Base-by-base conservation (phyloP, 2,888 invertebrate genomes). In the Eubasilissa splendida region DNA sequence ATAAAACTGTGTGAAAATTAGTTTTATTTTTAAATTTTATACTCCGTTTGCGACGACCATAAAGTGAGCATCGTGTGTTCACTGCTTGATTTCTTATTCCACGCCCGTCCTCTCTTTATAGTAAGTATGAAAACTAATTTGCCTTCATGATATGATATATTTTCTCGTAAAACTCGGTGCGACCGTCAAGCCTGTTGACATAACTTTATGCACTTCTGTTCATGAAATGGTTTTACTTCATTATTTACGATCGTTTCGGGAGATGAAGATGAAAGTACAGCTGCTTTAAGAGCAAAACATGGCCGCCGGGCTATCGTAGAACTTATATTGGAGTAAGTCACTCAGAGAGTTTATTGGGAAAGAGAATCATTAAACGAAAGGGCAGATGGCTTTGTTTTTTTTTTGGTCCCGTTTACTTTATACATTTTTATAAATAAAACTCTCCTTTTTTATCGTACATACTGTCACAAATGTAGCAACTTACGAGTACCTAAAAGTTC, bases 111-210 rank as follows among this genome's bases (percentile, higher is more conserved):
- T 71, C 71, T 71, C 71, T 54, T 71, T 54, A 71, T 22, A 71
- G 71, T 53, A 54, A 71, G 71, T 71, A 71, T 22, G 71, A 71
- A 71, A 71, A 71, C 71, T 71, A 71, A 71, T 71, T 71, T 71
- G 22, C 71, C 54, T 71, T 68, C 66, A 71, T 53, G 54, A 71
- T 54, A 54, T 71, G 71, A 76, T 76, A 56, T 50, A 76, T 22
- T 76, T 76, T 66, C 42, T 66, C 65, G 66, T 76, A 54, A 65
- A 76, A 68, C 56, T 66, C 56, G 54, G 53, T 50, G 56, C 56
- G 68, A n/a, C 66, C 66, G 66, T 56, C 76, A 66, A 22, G 76
- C 66, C 66, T 66, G 76, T 76, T 76, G 76, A 66, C 76, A 76
- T 58, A 66, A 65, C 5, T 56, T 66, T 76, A 76, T 76, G 76